Base-by-base conservation (phyloP, 2,113 vertebrate species). In the Caloenas nicobarica region DNA sequence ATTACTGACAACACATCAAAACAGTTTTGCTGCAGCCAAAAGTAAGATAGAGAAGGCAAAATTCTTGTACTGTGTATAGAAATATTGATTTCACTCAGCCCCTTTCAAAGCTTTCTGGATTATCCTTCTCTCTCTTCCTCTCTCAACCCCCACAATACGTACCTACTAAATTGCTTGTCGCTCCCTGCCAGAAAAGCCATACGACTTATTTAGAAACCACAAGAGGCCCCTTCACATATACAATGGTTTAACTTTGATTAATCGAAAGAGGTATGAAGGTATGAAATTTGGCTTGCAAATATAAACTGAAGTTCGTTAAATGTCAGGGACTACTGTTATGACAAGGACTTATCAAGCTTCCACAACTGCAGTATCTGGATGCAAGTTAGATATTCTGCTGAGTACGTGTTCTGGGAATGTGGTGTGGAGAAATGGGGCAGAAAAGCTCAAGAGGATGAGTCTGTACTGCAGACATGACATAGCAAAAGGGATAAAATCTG, bases 181-280 rank as follows among this genome's bases (percentile, higher is more conserved):
- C 94, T 95, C 25, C 68, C 91, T 95, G 95, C 96, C 95, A 97
- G 88, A 91, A 95, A 96, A 96, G 92, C 85, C 91, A 93, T 96
- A 95, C 87, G 92, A 88, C 89, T 96, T 86, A 95, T 87, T 95
- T 76, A 94, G 95, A 96, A 97, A 97, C 93, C 92, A 93, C 92
- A 92, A 95, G 92, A 92, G 94, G 93, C 87, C 91, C 79, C 92
- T 92, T 96, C 46, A 53, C 86, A 57, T 92, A 96, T 84, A 94
- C 94, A 96, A 79, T 57, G 77, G 85, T 83, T 97, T 91, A 95
- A 94, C 93, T 96, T 78, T 96, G 96, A 97, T 96, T 95, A 93
- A 97, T 95, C 17, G 22, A 73, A 76, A 80, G 85, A 93, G 33
- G 91, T 91, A 92, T 12, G 85, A 88, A 96, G 93, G 94, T 92